Evolutionary conservation across 2,888 invertebrate species (phyloP), one percentile per base, ranked within the genome.

Genomic region (Drosophila kanekoi): DNA sequence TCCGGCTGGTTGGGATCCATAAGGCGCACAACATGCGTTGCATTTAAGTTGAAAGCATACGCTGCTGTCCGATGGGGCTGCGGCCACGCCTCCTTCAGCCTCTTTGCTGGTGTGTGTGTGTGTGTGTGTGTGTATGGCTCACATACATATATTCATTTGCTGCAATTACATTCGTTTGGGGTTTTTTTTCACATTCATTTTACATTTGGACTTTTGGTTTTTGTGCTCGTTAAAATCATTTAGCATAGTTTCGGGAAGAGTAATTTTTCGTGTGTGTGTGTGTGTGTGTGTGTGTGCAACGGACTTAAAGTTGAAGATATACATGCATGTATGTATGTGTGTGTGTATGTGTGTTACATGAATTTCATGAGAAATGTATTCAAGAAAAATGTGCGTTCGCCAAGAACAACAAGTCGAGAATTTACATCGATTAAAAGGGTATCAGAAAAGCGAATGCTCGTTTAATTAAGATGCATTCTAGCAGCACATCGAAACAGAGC

Each of bases 71-170:
- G n/a, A 41, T 8, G 1, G 43, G 32, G 32, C 28, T 32, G 11
- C 2, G 40, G 35, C 43, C 62, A 40, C 40, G 72, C 59, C 51
- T 37, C 37, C 47, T 10, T 10, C 44, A 41, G 43, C 54, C 45
- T 20, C 9, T 8, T 8, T 8, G 28, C 2, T 28, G 8, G 8
- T 14, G 4, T 8, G 9, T 16, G 3, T 23, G n/a, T 37, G 6
- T n/a, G 6, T 37, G n/a, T 37, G n/a, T 18, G n/a, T n/a, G n/a
- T n/a, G n/a, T 13, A 14, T 13, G 64, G 48, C 65, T 51, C 66
- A 67, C 73, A 87, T 87, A 67, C 73, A 87, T 87, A 76, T 79
- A 84, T 83, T 87, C 87, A 87, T 87, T 87, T 87, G 77, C 69
- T 87, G 81, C 82, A 82, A 82, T 82, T 82, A 87, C 87, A 84